A percentile compares a stretch with the other conserved stretches of the same genome.
These are phyloP conservation scores for Heterotis niloticus DNA, from an alignment of 2,113 vertebrate species.

Conservation along the genomic window DNA sequence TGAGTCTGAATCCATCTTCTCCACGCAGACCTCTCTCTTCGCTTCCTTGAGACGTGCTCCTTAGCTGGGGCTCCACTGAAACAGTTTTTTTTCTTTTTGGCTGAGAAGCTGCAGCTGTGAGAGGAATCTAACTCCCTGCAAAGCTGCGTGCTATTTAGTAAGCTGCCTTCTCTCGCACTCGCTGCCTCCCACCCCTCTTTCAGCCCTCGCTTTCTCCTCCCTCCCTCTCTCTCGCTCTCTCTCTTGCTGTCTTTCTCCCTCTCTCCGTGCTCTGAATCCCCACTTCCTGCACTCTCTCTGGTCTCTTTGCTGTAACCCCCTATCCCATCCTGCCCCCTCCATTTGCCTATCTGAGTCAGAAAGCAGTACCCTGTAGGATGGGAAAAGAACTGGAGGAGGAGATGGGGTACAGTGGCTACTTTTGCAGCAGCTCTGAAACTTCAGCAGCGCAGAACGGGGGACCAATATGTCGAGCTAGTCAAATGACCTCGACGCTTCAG, in stretches of 20 bases:
- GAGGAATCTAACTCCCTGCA: conserved; percentile 49
- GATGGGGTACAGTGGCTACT: background rate
- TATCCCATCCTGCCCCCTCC: background rate
- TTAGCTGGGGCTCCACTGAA: conserved; percentile 36
- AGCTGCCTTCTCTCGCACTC: conserved; percentile 38
- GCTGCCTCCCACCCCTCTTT: conserved; percentile 40
- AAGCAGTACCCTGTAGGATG: background rate
- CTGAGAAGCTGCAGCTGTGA: conserved; percentile 48
- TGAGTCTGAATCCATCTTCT: conserved; percentile 91
- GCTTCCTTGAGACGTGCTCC: conserved; percentile 35
- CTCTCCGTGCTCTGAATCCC: background rate
- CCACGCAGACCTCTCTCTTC: conserved; percentile 48
- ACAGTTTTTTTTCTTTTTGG: conserved; percentile 41
- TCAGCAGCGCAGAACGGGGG: background rate
- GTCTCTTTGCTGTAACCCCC: background rate
- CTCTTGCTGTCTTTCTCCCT: background rate
- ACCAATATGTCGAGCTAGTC: too few species aligned
- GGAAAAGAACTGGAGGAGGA: background rate
- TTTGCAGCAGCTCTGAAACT: background rate
- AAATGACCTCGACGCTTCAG: background rate
- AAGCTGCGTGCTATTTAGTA: conserved; percentile 46
- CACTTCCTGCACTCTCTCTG: background rate
- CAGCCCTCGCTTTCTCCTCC: conserved; percentile 41
- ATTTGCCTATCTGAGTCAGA: conserved; percentile 16
- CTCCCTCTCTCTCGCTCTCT: background rate